Conservation (phyloP, 2,888 invertebrate genomes). For the Spisula subtruncata region DNA sequence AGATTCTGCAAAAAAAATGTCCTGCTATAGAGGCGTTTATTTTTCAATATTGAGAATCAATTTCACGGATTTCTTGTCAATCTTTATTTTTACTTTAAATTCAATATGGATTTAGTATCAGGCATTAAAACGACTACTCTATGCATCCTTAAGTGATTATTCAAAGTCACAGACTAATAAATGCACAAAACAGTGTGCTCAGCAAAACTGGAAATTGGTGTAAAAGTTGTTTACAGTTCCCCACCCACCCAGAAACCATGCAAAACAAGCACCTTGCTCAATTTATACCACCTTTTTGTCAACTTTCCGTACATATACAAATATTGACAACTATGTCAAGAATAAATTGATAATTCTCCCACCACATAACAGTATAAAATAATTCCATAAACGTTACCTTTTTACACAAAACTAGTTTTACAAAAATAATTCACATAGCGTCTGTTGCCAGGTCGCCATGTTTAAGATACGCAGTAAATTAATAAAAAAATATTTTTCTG, state of each 20-base stretch:
- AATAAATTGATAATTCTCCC: not conserved
- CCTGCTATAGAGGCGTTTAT: too few species aligned
- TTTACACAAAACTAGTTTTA: not conserved
- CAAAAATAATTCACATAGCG: slow-evolving; percentile 46
- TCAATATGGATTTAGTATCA: too few species aligned
- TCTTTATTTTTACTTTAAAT: too few species aligned
- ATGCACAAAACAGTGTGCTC: not conserved
- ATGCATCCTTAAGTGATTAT: too few species aligned
- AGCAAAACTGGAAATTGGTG: not conserved
- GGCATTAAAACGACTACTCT: too few species aligned
- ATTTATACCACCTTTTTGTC: not conserved
- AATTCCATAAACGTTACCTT: not conserved
- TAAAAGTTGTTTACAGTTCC: slow-evolving; percentile 58
- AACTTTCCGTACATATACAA: not conserved
- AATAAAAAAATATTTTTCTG: not conserved
- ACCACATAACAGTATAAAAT: not conserved
- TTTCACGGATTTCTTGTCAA: too few species aligned
- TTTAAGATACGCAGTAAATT: slow-evolving; percentile 40
- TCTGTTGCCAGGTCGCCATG: slow-evolving; percentile 85
- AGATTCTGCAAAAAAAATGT: too few species aligned
- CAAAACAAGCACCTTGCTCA: slow-evolving; percentile 60
- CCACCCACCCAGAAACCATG: slow-evolving; percentile 63
- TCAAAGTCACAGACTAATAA: not conserved
- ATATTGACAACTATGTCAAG: not conserved
- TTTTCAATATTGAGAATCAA: too few species aligned